Conservation (phyloP, 2,797 vertebrate species). For the Leuciscus waleckii region DNA sequence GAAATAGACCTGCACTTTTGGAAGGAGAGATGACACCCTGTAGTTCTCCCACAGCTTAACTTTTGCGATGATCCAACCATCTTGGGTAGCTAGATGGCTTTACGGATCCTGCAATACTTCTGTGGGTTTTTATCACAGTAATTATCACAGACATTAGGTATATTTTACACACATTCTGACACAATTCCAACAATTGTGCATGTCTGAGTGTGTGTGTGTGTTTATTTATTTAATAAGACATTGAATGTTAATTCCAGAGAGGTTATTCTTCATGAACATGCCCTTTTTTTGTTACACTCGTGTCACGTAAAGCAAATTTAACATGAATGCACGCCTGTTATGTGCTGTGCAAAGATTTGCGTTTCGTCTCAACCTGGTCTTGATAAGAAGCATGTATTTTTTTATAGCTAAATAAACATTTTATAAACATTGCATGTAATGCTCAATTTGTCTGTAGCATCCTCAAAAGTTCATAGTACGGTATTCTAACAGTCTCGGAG, state of each 20-base stretch:
- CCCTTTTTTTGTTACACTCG: background rate
- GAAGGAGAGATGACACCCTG: constrained; percentile 21
- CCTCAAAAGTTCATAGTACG: background rate
- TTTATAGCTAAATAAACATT: background rate
- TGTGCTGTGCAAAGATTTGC: background rate
- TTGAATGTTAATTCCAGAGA: background rate
- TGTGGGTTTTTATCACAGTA: background rate
- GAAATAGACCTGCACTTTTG: constrained; percentile 34
- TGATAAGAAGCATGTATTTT: background rate
- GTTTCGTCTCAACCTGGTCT: background rate
- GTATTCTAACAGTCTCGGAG: background rate
- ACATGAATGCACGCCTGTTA: background rate
- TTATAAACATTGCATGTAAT: background rate
- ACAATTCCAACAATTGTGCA: background rate
- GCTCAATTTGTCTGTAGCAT: background rate
- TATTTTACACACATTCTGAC: background rate
- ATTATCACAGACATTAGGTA: background rate
- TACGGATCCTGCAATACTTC: background rate
- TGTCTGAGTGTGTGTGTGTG: background rate
- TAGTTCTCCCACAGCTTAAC: background rate
- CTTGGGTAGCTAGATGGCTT: background rate
- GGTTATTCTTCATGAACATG: background rate
- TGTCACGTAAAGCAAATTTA: background rate
- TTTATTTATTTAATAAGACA: background rate
- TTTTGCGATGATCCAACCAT: background rate